These are phyloP conservation scores for Mystacides longicornis DNA, from an alignment of 2,888 invertebrate genomes.

Conservation along the genomic window DNA sequence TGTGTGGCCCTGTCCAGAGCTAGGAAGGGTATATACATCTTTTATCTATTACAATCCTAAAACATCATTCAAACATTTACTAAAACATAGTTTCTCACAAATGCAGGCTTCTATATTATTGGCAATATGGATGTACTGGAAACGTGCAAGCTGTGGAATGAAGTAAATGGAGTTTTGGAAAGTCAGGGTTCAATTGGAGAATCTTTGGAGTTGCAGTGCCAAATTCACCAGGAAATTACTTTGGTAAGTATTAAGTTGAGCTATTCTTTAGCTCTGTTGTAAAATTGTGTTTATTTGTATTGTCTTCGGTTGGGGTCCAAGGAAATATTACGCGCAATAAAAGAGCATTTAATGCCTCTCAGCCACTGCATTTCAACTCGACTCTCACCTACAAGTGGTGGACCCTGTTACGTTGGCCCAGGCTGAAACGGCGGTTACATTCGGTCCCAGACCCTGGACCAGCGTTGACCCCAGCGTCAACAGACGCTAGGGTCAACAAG, in stretches of 20 bases:
- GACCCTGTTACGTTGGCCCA: too few relatives aligned
- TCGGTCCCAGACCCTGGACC: too few relatives aligned
- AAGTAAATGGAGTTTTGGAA: slow-evolving; percentile 29
- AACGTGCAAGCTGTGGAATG: slow-evolving; percentile 43
- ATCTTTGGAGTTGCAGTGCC: slow-evolving; percentile 42
- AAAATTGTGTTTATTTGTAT: slow-evolving; percentile 4
- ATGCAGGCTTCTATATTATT: slow-evolving; percentile 55
- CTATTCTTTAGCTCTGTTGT: slow-evolving; percentile 20
- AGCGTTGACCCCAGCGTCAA: too few relatives aligned
- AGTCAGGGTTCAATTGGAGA: slow-evolving; percentile 48
- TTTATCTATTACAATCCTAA: not conserved
- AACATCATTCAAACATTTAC: not conserved
- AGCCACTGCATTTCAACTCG: too few relatives aligned
- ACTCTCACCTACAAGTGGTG: too few relatives aligned
- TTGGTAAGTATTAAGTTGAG: slow-evolving; percentile 21
- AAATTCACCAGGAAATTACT: slow-evolving; percentile 36
- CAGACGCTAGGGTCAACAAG: too few relatives aligned
- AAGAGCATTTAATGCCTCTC: too few relatives aligned
- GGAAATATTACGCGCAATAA: too few relatives aligned
- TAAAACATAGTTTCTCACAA: not conserved
- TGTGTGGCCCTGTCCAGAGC: slow-evolving; percentile 73
- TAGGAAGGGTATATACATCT: slow-evolving; percentile 36
- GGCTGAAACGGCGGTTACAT: too few relatives aligned
- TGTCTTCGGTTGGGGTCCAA: not conserved
- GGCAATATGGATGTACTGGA: slow-evolving; percentile 56